Base-by-base conservation (phyloP, 2,113 vertebrate genomes). In the Triplophysa dalaica region DNA sequence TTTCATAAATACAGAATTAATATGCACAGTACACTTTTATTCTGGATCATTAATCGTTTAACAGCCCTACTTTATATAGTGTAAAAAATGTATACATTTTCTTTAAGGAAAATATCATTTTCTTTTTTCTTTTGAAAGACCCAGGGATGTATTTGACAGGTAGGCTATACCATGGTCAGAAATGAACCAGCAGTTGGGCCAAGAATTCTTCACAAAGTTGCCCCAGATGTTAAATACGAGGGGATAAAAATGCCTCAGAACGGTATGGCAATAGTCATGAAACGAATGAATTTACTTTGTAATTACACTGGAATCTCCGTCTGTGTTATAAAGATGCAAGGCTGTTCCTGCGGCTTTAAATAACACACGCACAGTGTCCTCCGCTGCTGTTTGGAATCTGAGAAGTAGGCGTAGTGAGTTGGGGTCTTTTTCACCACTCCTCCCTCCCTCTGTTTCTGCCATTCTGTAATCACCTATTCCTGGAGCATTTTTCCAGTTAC, bases 401-500 rank as follows among this genome's bases (percentile, higher is more conserved):
- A 89, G 87, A 77, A 73, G 77, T 81, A 58, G 68, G 58, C 68
- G 73, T 77, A 82, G 79, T 81, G 83, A 85, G 83, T 84, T 68
- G 54, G 87, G 86, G 83, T 85, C 85, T 84, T 63, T 87, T 19
- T 41, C 56, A 29, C 22, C 66, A 66, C 72, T 63, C 75, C 65
- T 75, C 65, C 65, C 67, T 70, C 33, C 62, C 58, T 74, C 75
- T 58, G 68, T 75, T 69, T 45, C 81, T 73, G 70, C 86, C 80
- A 16, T 77, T 88, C 89, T 89, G 87, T 91, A 92, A 92, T 92
- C 90, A 91, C 91, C 91, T 93, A 92, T 93, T 93, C 89, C 89
- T 90, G 89, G 91, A 90, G 87, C 85, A 87, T 92, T 92, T 93
- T 93, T 92, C 92, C 92, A 89, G 87, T 92, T 92, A 89, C 92